Conservation (phyloP, 2,113 vertebrate species). For the Sakesphorus luctuosus region DNA sequence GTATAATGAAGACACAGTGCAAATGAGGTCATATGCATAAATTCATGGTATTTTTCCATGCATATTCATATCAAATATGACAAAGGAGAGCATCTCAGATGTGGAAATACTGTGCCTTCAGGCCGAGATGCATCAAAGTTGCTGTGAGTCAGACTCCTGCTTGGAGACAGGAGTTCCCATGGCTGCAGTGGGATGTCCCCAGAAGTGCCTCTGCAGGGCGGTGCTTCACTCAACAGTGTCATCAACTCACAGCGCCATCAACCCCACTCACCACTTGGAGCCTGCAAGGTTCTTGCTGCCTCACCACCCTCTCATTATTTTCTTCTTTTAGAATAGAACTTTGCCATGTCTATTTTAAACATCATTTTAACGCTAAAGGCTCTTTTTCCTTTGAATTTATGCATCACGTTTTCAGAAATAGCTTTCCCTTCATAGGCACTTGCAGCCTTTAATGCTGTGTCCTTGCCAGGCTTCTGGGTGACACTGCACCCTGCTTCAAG, state of each 20-base stretch:
- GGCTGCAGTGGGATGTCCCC: background rate
- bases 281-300: background rate
- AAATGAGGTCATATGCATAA: background rate
- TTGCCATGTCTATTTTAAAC: background rate
- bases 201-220: background rate
- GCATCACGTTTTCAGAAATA: background rate
- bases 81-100: background rate
- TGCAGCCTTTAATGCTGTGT: background rate
- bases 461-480: background rate
- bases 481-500: fast-evolving
- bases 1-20: background rate
- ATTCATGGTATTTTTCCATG: background rate
- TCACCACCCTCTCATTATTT: background rate
- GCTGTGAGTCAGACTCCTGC: conserved; percentile 8
- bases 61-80: background rate
- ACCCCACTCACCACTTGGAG: background rate
- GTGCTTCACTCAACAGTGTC: background rate
- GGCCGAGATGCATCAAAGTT: background rate
- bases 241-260: background rate
- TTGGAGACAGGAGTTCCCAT: background rate
- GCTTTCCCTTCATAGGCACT: background rate
- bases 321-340: background rate
- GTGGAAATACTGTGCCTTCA: background rate
- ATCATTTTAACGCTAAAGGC: background rate
- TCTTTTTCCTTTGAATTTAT: conserved; percentile 21